These are phyloP conservation scores for Netelia virgata DNA, from an alignment of 2,888 invertebrate species.

Conservation along the genomic window DNA sequence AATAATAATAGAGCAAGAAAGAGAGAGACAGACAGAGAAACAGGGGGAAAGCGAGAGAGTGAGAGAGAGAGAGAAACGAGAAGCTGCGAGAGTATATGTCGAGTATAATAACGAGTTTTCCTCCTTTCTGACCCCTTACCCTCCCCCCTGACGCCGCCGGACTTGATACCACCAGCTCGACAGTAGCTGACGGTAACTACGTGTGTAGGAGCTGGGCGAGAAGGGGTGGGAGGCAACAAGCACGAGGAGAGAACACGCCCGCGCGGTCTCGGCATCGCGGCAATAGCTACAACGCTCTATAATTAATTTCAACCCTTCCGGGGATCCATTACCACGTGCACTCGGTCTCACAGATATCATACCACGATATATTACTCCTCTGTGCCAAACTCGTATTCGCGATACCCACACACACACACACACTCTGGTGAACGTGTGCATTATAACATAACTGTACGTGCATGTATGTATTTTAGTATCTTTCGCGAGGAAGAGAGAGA, in stretches of 20 bases:
- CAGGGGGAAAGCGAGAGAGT: not conserved
- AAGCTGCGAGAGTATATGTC: conserved; percentile 28
- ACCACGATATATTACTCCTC: conserved; percentile 36
- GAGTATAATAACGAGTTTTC: conserved; percentile 47
- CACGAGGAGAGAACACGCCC: conserved; percentile 11
- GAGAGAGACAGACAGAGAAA: no score
- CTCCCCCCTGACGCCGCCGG: conserved; percentile 17
- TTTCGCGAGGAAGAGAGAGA: not conserved
- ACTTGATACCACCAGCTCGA: conserved; percentile 25
- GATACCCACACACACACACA: not conserved
- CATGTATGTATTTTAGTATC: conserved; percentile 1
- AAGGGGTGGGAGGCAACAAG: not conserved
- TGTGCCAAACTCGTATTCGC: conserved; percentile 6
- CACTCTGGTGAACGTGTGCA: not conserved
- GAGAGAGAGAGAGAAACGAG: not conserved
- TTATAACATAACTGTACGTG: not conserved
- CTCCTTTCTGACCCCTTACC: not conserved
- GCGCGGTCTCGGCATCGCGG: conserved; percentile 49
- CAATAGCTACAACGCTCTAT: conserved; percentile 74
- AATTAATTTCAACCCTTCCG: conserved; percentile 80
- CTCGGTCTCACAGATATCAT: conserved; percentile 65
- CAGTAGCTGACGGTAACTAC: conserved; percentile 9
- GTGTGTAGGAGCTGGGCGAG: not conserved
- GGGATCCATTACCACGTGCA: conserved; percentile 77
- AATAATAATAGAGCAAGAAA: not conserved